Evolutionary conservation across 2,888 invertebrate species (phyloP), one percentile per base, ranked within the genome.

Genomic region (Idaea aversata): DNA sequence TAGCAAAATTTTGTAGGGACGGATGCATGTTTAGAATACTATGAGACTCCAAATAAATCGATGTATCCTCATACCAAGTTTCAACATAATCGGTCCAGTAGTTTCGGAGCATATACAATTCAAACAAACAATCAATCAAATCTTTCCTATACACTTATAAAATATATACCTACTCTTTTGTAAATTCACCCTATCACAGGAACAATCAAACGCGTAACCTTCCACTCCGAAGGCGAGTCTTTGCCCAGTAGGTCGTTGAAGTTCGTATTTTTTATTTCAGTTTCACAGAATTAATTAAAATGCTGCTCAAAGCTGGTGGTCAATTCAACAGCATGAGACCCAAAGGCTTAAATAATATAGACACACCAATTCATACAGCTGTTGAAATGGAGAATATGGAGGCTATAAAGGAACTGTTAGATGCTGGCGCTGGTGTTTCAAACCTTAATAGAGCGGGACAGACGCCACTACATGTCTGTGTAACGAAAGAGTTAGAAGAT

Each of bases 381-480:
- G 47, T 47, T 13, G 59, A 88, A 61, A 76, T 94, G 3, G 88
- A 86, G 5, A 90, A 86, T 61, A 68, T 88, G 47, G 88, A 91
- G 0, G 90, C 90, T 3, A 90, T 94, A 1, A 82, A 81, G 13
- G 82, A 87, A 59, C 79, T 94, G 0, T 75, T 94, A 5, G 81
- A 88, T 2, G 83, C 87, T 10, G 93, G 91, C 0, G 91, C 88
- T 0, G 86, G 85, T 0, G 85, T 91, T 0, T 83, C 85, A 3
- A 87, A 87, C 47, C 81, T 90, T 7, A 91, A 94, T 70, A 77
- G 77, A 13, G 81, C 83, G 6, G 94, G 94, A 0, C 80, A 84
- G 61, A 94, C 94, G 0, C 93, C 94, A 0, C 75, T 94, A 16
- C 94, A 94, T 77, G 81, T 93, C 4, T 93, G 94, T 57, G 90